Conservation (phyloP, 2,888 invertebrate genomes). For the Chironomus tentans region DNA sequence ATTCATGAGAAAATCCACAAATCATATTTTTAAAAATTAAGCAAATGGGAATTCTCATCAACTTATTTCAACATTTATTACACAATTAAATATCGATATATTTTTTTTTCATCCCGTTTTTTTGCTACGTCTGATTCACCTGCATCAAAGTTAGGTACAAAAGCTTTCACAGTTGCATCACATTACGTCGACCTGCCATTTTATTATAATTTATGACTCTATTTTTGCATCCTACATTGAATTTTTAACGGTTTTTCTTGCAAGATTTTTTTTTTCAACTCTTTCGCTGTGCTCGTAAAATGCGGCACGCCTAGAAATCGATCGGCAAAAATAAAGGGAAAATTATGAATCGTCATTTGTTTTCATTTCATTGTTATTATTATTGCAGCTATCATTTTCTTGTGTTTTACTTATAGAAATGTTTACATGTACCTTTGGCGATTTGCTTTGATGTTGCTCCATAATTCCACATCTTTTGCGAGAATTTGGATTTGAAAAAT, state of each 20-base stretch:
- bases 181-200: not conserved
- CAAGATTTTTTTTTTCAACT: not conserved
- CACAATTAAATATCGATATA: too few relatives aligned
- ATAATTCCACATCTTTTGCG: too few relatives aligned
- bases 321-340: not conserved
- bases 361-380: not conserved
- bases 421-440: not conserved
- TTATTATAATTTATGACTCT: constrained; percentile 10
- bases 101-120: too few relatives aligned
- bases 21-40: too few relatives aligned
- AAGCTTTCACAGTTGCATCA: not conserved
- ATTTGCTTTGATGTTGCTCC: not conserved
- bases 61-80: too few relatives aligned
- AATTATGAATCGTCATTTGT: not conserved
- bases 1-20: too few relatives aligned
- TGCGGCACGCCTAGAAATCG: not conserved
- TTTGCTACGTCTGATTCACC: not conserved
- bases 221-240: constrained; percentile 6
- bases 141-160: not conserved
- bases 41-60: too few relatives aligned
- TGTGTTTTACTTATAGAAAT: too few relatives aligned
- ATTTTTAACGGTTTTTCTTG: not conserved
- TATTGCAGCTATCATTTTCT: too few relatives aligned
- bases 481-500: too few relatives aligned
- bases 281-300: not conserved